These are phyloP conservation scores for Arnoldichthys spilopterus DNA, from an alignment of 2,797 vertebrate species.

Conservation along the genomic window DNA sequence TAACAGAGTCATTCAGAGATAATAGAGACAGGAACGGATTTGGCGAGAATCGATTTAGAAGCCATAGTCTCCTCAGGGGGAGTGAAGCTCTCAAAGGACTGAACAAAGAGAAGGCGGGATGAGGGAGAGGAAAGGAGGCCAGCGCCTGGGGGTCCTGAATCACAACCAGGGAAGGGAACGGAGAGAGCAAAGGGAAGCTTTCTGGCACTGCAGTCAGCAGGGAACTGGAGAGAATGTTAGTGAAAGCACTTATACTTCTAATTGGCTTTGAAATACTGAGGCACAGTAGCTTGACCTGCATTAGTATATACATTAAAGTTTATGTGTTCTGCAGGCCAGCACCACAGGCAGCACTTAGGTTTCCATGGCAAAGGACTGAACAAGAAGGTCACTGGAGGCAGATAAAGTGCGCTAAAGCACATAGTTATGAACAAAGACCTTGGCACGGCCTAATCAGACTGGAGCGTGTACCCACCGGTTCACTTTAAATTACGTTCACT, in stretches of 20 bases:
- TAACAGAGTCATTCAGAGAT: slow-evolving; percentile 39
- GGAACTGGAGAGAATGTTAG: slow-evolving; percentile 9
- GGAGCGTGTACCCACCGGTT: not conserved
- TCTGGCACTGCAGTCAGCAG: slow-evolving; percentile 34
- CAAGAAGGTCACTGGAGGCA: not conserved
- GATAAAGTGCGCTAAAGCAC: not conserved
- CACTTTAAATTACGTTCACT: not conserved
- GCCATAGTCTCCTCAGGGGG: slow-evolving; percentile 31
- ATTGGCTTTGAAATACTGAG: slow-evolving; percentile 17
- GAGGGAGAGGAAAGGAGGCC: slow-evolving; percentile 39
- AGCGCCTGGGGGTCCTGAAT: slow-evolving; percentile 42
- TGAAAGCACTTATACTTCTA: slow-evolving; percentile 27
- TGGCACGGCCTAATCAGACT: not conserved
- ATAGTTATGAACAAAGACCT: not conserved
- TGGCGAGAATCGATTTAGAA: slow-evolving; percentile 49
- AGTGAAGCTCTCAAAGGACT: slow-evolving; percentile 34
- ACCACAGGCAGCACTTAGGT: slow-evolving; percentile 12
- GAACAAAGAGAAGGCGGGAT: slow-evolving; percentile 45
- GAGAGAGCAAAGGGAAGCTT: slow-evolving; percentile 25
- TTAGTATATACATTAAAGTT: slow-evolving; percentile 10
- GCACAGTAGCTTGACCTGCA: slow-evolving; percentile 17
- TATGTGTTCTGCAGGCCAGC: not conserved
- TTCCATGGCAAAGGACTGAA: slow-evolving; percentile 40
- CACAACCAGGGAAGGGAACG: slow-evolving; percentile 36
- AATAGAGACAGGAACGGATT: slow-evolving; percentile 40